Percentiles rank a stretch among this genome's conserved stretches.
Evolutionary conservation across 1,140 invertebrate species (phyloP).

Genomic region (Atta texana): DNA sequence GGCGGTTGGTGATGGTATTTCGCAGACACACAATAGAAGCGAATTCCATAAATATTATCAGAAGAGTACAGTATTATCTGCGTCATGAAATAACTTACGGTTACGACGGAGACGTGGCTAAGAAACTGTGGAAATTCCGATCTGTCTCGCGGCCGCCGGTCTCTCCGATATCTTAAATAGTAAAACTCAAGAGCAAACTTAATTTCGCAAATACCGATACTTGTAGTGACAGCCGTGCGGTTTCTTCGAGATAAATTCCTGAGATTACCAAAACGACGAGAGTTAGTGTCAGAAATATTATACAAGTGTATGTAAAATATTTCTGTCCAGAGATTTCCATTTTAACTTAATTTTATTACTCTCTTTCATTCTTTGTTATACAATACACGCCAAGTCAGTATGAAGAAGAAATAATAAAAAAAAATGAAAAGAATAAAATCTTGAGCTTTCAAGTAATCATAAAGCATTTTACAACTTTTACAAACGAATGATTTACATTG

Average conservation of each 20-base stretch:
- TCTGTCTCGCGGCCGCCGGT: conserved; percentile 30
- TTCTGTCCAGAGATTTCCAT: background rate
- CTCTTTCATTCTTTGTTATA: background rate
- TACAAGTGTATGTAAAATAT: conserved; percentile 27
- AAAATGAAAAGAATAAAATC: background rate
- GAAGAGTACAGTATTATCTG: conserved; percentile 55
- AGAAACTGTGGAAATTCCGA: conserved; percentile 57
- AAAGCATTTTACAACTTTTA: background rate
- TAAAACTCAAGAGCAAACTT: conserved; percentile 49
- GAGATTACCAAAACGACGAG: conserved; percentile 38
- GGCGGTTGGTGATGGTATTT: conserved; percentile 36
- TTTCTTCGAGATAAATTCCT: conserved; percentile 58
- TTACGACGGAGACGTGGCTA: conserved; percentile 54
- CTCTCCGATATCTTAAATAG: conserved; percentile 51
- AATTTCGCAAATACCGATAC: conserved; percentile 61
- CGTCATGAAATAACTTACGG: conserved; percentile 56
- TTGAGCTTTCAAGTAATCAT: background rate
- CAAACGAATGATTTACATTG: background rate
- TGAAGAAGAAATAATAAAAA: background rate
- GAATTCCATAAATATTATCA: conserved; percentile 61
- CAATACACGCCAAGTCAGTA: background rate
- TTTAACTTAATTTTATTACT: background rate
- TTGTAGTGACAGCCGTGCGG: conserved; percentile 33
- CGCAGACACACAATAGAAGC: conserved; percentile 48
- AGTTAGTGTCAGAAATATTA: conserved; percentile 29